These are phyloP conservation scores for Melanophora roralis DNA, from an alignment of 2,888 invertebrate genomes.

Conservation along the genomic window DNA sequence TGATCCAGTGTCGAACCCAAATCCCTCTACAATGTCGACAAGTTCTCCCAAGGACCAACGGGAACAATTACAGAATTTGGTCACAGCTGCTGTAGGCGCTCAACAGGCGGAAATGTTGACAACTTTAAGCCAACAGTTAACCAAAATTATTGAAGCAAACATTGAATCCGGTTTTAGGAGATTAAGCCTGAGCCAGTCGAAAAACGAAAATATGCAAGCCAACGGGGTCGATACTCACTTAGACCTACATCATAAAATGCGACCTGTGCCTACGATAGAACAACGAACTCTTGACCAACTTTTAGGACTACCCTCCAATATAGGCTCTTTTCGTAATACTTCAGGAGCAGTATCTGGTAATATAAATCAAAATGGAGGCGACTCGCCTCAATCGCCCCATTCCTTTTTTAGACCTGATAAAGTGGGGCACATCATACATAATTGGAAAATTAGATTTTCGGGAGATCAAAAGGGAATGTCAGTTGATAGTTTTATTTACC, in stretches of 20 bases:
- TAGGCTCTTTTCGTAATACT: no score
- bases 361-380: background rate
- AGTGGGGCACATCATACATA: conserved; percentile 33
- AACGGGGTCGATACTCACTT: background rate
- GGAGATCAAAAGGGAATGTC: conserved; percentile 21
- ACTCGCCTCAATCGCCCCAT: background rate
- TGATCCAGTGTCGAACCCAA: background rate
- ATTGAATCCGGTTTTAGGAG: background rate
- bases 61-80: background rate
- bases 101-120: background rate
- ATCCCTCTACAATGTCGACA: background rate
- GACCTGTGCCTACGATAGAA: background rate
- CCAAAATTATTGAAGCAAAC: background rate
- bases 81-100: background rate
- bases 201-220: background rate
- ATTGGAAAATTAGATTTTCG: conserved; percentile 45
- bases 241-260: no score
- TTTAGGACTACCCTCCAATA: background rate
- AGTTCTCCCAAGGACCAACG: background rate
- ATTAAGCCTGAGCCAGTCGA: background rate
- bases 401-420: conserved; percentile 6
- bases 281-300: background rate
- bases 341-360: background rate
- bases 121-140: background rate
- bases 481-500: conserved; percentile 50